A percentile compares a stretch with the other conserved stretches of the same genome.
Evolutionary conservation across 2,888 invertebrate genomes (phyloP).

Genomic region (Theretra japonica): DNA sequence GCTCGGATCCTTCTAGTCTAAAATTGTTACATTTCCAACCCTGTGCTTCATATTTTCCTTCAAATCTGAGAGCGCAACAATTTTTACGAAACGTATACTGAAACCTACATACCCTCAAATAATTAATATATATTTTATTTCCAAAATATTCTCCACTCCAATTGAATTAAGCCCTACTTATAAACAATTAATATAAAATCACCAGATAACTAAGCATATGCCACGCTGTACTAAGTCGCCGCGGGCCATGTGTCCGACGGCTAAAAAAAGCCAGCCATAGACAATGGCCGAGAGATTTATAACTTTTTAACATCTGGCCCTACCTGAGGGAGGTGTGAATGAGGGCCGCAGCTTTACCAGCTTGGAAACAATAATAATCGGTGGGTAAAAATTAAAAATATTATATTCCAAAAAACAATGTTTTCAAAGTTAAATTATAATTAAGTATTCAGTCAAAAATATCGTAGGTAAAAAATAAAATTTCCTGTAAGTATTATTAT

Average conservation of each 20-base stretch:
- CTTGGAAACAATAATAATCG: constrained; percentile 9
- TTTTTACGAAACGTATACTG: too few relatives aligned
- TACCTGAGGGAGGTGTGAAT: constrained; percentile 63
- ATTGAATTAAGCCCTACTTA: neutral
- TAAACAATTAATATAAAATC: constrained; percentile 8
- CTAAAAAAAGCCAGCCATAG: constrained; percentile 66
- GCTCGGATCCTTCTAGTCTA: too few relatives aligned
- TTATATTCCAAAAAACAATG: neutral
- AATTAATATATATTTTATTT: too few relatives aligned
- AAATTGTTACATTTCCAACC: too few relatives aligned
- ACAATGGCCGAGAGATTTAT: constrained; percentile 76
- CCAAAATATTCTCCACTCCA: neutral
- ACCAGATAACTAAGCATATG: constrained; percentile 21
- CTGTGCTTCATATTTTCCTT: too few relatives aligned
- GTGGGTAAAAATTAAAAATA: neutral
- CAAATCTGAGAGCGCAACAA: fast-evolving
- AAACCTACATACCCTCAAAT: too few relatives aligned
- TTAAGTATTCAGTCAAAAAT: too few relatives aligned
- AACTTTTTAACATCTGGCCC: constrained; percentile 70
- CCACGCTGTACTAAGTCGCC: constrained; percentile 23
- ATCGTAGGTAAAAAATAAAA: too few relatives aligned
- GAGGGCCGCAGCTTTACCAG: constrained; percentile 30
- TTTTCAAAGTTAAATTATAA: too few relatives aligned
- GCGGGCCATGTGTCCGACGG: constrained; percentile 72
- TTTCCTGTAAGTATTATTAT: too few relatives aligned